Evolutionary conservation across 2,888 invertebrate genomes (phyloP).

Genomic region (Drosophila subsilvestris): DNA sequence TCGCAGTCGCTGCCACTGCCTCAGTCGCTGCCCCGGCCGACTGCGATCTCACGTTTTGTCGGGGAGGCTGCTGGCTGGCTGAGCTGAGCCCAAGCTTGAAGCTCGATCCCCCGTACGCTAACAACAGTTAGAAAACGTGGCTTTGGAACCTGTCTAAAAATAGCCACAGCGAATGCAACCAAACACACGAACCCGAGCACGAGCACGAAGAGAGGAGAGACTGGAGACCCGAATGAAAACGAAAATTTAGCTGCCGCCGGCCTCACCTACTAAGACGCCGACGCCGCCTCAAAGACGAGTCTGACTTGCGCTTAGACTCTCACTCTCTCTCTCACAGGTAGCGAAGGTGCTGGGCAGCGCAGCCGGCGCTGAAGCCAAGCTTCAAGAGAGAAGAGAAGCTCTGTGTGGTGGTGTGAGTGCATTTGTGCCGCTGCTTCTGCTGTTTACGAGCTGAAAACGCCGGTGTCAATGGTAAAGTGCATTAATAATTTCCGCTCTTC

Average conservation of each 20-base stretch:
- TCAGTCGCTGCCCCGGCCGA: constrained; percentile 20
- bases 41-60: constrained; percentile 77
- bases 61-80: not conserved
- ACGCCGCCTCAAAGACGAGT: constrained; percentile 34
- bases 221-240: constrained; percentile 44
- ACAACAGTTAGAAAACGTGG: constrained; percentile 83
- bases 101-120: constrained; percentile 65
- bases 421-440: constrained; percentile 49
- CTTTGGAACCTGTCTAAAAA: constrained; percentile 83
- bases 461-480: constrained; percentile 58
- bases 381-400: constrained; percentile 15
- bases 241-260: constrained; percentile 56
- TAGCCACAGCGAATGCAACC: constrained; percentile 76
- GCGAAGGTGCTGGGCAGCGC: constrained; percentile 13
- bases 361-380: constrained; percentile 37
- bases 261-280: constrained; percentile 64
- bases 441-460: constrained; percentile 51
- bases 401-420: constrained; percentile 39
- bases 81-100: constrained; percentile 46
- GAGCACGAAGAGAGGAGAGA: constrained; percentile 17
- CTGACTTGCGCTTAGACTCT: constrained; percentile 54
- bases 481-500: constrained; percentile 35
- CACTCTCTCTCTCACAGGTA: constrained; percentile 42
- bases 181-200: constrained; percentile 49
- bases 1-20: constrained; percentile 29